Conservation (phyloP, 2,888 invertebrate species). For the Cristatella mucedo region DNA sequence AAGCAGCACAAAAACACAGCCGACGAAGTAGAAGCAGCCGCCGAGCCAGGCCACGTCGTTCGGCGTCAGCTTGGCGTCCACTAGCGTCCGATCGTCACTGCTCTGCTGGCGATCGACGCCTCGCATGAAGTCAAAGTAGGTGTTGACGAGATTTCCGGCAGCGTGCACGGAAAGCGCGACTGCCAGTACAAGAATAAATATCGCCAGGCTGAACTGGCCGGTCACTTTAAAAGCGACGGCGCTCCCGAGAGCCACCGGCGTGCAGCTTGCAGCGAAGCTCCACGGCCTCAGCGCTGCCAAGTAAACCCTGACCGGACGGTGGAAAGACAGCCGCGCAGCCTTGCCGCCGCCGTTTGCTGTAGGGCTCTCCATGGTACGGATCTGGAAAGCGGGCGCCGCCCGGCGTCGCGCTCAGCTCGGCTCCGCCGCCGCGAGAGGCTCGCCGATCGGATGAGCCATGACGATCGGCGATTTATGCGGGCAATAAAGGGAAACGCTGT, state of each 20-base stretch:
- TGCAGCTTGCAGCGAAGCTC: slow-evolving; percentile 76
- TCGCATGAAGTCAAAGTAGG: slow-evolving; percentile 83
- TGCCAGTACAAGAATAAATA: slow-evolving; percentile 59
- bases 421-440: too few species aligned
- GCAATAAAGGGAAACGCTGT: too few species aligned
- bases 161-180: slow-evolving; percentile 82
- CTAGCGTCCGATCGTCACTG: slow-evolving; percentile 79
- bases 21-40: slow-evolving; percentile 67
- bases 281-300: slow-evolving; percentile 68
- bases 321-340: too few species aligned
- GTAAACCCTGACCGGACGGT: too few species aligned
- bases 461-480: too few species aligned
- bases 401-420: too few species aligned
- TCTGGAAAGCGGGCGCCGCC: too few species aligned
- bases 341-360: too few species aligned
- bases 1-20: slow-evolving; percentile 65
- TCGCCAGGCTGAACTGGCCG: slow-evolving; percentile 52
- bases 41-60: slow-evolving; percentile 73
- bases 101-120: slow-evolving; percentile 64
- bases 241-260: slow-evolving; percentile 76
- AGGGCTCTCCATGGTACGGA: too few species aligned
- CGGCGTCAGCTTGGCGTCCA: slow-evolving; percentile 72
- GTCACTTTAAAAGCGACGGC: slow-evolving; percentile 64
- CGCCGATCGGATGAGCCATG: too few species aligned
- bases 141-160: slow-evolving; percentile 88